phyloP scores from a whole-genome alignment of 2,113 vertebrate species.

The Cyprinodon variegatus region DNA sequence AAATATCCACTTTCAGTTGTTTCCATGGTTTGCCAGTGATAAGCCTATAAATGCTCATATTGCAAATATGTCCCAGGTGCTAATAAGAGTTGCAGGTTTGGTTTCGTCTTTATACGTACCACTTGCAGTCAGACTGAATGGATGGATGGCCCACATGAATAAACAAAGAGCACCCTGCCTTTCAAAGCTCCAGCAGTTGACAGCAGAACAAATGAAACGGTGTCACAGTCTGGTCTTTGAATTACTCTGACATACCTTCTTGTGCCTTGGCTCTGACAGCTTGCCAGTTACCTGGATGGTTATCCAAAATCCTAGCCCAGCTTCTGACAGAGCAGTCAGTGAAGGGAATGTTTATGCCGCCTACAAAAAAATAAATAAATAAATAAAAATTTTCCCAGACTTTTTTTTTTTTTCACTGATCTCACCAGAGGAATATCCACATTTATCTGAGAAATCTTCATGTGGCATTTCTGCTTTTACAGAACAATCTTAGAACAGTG shows the following conservation, averaged over 20 bases:
- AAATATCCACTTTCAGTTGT: no score
- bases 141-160: slow-evolving; percentile 4
- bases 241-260: slow-evolving; percentile 32
- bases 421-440: slow-evolving; percentile 27
- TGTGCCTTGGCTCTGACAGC: slow-evolving; percentile 24
- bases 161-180: slow-evolving; percentile 22
- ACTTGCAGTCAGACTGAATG: slow-evolving; percentile 9
- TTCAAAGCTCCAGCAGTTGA: slow-evolving; percentile 28
- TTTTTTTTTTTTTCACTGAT: background rate
- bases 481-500: background rate
- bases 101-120: slow-evolving; percentile 2
- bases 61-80: background rate
- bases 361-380: background rate
- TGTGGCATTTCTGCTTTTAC: background rate
- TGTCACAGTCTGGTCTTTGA: slow-evolving; percentile 36
- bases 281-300: slow-evolving; percentile 43
- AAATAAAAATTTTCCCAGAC: slow-evolving; percentile 33
- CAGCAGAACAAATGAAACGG: slow-evolving; percentile 38
- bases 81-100: background rate
- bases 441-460: slow-evolving; percentile 34
- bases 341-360: slow-evolving; percentile 22
- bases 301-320: slow-evolving; percentile 54
- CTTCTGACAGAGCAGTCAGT: slow-evolving; percentile 38
- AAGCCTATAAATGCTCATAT: background rate
- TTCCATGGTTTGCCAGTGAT: no score